Conservation (phyloP, 1,140 invertebrate genomes). For the Lycorma delicatula region DNA sequence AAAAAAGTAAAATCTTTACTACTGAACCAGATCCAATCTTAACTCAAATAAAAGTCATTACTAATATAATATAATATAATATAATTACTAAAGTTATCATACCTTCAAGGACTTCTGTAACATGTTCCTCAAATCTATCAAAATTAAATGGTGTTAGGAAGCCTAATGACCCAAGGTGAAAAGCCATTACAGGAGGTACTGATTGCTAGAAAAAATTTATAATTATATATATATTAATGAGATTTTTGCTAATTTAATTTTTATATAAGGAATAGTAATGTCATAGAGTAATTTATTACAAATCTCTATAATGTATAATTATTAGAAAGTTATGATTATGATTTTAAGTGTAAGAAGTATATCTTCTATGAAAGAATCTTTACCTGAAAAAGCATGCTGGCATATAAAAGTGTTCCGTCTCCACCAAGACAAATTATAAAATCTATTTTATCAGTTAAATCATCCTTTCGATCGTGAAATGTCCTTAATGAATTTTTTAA, state of each 20-base stretch:
- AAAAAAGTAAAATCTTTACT: too few species aligned
- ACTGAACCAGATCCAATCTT: too few species aligned
- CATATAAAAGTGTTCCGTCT: conserved; percentile 93
- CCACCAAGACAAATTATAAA: conserved; percentile 94
- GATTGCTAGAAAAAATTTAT: conserved; percentile 68
- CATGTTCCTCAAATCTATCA: conserved; percentile 88
- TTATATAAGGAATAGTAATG: too few species aligned
- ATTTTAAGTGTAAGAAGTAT: too few species aligned
- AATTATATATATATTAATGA: too few species aligned
- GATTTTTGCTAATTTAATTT: too few species aligned
- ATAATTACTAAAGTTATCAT: conserved; percentile 24
- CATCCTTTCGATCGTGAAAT: conserved; percentile 81
- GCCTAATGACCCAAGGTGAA: conserved; percentile 92
- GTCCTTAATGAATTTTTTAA: conserved; percentile 80
- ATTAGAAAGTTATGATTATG: too few species aligned
- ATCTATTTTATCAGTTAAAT: conserved; percentile 89
- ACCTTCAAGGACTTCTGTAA: conserved; percentile 85
- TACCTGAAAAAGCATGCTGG: conserved; percentile 81
- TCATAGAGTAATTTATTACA: too few species aligned
- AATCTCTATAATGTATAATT: too few species aligned
- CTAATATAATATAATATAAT: too few species aligned
- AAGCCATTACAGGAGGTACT: conserved; percentile 95
- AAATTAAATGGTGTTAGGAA: conserved; percentile 95
- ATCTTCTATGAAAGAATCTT: too few species aligned
- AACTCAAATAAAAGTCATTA: too few species aligned